Evolutionary conservation across 2,797 vertebrate species (phyloP).

Genomic region (Betta splendens): DNA sequence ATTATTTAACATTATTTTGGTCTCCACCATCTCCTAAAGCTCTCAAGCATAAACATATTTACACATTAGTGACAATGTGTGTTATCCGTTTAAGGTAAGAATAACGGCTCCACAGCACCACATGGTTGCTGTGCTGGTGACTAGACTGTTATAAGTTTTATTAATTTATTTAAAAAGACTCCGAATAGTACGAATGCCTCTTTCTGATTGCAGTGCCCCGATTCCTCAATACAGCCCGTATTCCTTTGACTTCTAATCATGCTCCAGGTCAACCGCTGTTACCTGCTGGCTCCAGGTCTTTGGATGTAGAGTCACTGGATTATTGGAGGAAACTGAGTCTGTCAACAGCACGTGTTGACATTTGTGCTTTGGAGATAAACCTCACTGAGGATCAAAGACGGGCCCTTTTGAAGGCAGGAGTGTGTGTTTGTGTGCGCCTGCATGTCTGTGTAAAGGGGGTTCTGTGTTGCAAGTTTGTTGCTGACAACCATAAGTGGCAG

Average conservation of each 20-base stretch:
- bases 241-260: constrained; percentile 59
- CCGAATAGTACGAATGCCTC: neutral
- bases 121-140: too few relatives aligned
- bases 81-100: too few relatives aligned
- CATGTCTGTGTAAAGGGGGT: constrained; percentile 65
- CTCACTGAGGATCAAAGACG: constrained; percentile 71
- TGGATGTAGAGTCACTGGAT: constrained; percentile 47
- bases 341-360: constrained; percentile 75
- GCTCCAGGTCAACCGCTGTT: constrained; percentile 55
- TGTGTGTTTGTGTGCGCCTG: constrained; percentile 41
- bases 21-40: neutral
- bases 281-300: constrained; percentile 47
- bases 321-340: constrained; percentile 64
- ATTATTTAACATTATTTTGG: neutral
- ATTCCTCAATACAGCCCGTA: constrained; percentile 18
- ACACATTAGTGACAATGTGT: neutral
- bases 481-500: constrained; percentile 81
- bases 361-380: constrained; percentile 75
- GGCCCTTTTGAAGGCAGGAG: constrained; percentile 73
- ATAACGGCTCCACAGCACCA: too few relatives aligned
- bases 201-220: constrained; percentile 8
- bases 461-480: constrained; percentile 61
- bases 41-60: neutral
- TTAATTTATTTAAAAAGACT: neutral
- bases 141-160: too few relatives aligned